Evolutionary conservation across 2,888 invertebrate genomes (phyloP), one percentile per base, ranked within the genome.

Genomic region (Dasypolia templi): DNA sequence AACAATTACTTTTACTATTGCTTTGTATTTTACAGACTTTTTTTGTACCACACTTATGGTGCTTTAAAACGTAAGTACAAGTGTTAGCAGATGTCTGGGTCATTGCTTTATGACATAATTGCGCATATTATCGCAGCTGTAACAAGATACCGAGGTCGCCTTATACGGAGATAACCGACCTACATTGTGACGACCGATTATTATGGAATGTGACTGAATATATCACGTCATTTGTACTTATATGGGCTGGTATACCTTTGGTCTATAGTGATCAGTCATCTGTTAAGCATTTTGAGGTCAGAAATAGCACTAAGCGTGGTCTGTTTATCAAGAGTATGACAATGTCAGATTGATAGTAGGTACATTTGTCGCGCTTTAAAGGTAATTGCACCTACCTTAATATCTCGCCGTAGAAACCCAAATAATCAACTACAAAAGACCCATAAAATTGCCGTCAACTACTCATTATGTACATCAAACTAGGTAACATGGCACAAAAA

Each of bases 61-160:
- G 39, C 39, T 39, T 39, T 42, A 35, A 56, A 77, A 79, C 51
- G 51, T 62, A 79, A 56, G 51, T 62, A 42, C 55, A 79, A 73
- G 61, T 79, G 58, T 69, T 49, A 59, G 70, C 29, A 44, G 63
- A 72, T 59, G 51, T 69, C 56, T 63, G 51, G 82, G 75, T 72
- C 75, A 84, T 72, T 74, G 79, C 26, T 44, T 79, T 53, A 44
- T 82, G 82, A 76, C 73, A 86, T 77, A 84, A 80, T 64, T 70
- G 73, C 55, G 42, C 77, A 77, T 70, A 75, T 59, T 61, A 49
- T 61, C 49, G 56, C 51, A 66, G 35, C 64, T 61, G 66, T 73
- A 79, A 82, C 72, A n/a, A 55, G 85, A 85, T 78, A 86, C 80
- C 29, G 80, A 77, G 87, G 82, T 82, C 79, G 55, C 35, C 67